A percentile compares a stretch with the other conserved stretches of the same genome.
Evolutionary conservation across 2,888 invertebrate genomes (phyloP).

Genomic region (Sepioteuthis lessoniana): DNA sequence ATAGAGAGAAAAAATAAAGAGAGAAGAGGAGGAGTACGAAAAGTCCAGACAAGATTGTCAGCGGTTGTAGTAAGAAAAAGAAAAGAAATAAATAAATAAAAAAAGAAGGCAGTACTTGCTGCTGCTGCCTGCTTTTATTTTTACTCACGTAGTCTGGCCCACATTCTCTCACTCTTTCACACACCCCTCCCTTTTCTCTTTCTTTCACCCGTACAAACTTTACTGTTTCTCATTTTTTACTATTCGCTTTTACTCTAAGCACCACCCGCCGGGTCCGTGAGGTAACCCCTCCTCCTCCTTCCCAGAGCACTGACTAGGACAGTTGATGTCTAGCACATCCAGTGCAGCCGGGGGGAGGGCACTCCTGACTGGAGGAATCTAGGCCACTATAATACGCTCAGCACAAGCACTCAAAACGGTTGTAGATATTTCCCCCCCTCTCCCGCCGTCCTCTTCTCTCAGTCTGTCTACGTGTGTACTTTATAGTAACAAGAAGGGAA

Average conservation of each 20-base stretch:
- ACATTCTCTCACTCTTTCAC: conserved; percentile 17
- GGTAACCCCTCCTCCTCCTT: neutral
- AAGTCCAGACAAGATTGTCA: neutral
- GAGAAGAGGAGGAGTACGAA: neutral
- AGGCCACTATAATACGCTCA: conserved; percentile 33
- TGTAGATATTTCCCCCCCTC: neutral
- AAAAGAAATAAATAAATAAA: neutral
- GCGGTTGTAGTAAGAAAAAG: neutral
- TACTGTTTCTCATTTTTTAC: conserved; percentile 16
- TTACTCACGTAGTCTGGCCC: neutral
- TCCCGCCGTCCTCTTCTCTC: neutral
- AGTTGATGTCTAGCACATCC: conserved; percentile 33
- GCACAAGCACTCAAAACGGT: neutral
- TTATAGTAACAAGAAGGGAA: neutral
- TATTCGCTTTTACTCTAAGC: conserved; percentile 21
- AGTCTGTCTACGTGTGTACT: conserved; percentile 33
- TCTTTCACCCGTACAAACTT: neutral
- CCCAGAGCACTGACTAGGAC: conserved; percentile 20
- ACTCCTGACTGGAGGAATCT: conserved; percentile 33
- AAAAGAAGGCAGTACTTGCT: neutral
- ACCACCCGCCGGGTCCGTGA: conserved; percentile 6
- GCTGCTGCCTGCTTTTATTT: neutral
- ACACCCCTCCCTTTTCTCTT: neutral
- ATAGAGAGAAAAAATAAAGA: neutral
- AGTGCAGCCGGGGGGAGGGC: conserved; percentile 33